phyloP scores from a whole-genome alignment of 2,113 vertebrate species.

The Drymodes brunneopygia region DNA sequence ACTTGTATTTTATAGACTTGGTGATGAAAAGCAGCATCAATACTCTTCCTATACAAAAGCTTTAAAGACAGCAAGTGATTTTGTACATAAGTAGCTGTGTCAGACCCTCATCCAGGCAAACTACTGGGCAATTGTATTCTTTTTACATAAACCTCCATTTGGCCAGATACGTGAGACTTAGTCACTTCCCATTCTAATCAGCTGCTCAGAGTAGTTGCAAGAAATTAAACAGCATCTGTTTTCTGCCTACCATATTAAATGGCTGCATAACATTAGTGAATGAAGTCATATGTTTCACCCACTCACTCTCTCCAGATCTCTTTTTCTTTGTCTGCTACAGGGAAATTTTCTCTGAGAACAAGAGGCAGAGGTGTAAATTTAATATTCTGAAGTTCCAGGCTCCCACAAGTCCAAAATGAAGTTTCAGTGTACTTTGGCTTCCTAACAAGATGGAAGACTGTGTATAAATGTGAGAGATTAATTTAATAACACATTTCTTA shows the following conservation, averaged over 20 bases:
- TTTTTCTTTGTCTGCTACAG: neutral
- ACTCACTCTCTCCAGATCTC: neutral
- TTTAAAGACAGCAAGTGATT: neutral
- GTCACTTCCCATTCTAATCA: neutral
- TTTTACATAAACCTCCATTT: neutral
- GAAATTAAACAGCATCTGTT: neutral
- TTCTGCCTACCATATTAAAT: neutral
- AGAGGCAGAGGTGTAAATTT: neutral
- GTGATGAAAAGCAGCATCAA: neutral
- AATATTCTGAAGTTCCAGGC: neutral
- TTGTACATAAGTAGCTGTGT: neutral
- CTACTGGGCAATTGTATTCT: neutral
- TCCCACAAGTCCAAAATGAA: neutral
- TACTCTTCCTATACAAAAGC: neutral
- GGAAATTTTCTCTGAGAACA: neutral
- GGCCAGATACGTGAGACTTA: neutral
- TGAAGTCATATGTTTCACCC: neutral
- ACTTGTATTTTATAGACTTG: neutral
- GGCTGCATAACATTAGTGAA: neutral
- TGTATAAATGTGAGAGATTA: neutral
- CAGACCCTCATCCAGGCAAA: neutral
- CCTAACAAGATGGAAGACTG: neutral
- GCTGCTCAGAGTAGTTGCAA: neutral
- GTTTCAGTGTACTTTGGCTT: neutral
- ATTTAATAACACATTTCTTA: conserved; percentile 8